Conservation (phyloP, 2,888 invertebrate species). For the Lomographa bimaculata region DNA sequence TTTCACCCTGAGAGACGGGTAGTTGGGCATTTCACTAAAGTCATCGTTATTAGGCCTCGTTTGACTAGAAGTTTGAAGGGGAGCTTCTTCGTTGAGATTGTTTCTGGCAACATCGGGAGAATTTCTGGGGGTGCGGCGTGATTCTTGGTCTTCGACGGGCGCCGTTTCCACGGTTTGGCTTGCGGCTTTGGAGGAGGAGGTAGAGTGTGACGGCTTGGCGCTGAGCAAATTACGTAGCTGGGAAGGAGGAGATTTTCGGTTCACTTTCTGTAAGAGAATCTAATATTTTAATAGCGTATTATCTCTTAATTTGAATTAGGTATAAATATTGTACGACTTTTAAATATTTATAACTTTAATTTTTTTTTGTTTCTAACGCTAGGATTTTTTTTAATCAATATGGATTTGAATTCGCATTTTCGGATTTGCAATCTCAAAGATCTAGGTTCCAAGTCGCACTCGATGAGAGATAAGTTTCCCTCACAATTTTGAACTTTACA, state of each 20-base stretch:
- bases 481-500: too few species aligned
- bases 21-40: conserved; percentile 78
- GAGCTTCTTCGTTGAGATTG: conserved; percentile 82
- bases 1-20: conserved; percentile 78
- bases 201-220: conserved; percentile 80
- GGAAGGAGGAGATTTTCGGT: conserved; percentile 80
- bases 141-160: conserved; percentile 73
- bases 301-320: too few species aligned
- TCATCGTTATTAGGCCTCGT: conserved; percentile 83
- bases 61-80: conserved; percentile 83
- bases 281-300: too few species aligned
- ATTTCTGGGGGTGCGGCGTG: conserved; percentile 77
- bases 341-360: too few species aligned
- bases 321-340: too few species aligned
- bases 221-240: conserved; percentile 83
- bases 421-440: too few species aligned
- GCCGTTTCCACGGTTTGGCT: conserved; percentile 81
- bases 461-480: too few species aligned
- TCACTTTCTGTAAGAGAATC: conserved; percentile 69
- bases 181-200: conserved; percentile 83
- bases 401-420: too few species aligned
- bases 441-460: too few species aligned
- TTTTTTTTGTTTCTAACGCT: too few species aligned
- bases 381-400: too few species aligned
- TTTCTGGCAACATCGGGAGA: conserved; percentile 83